phyloP scores from a whole-genome alignment of 2,797 vertebrate species.

The Silurus aristotelis region DNA sequence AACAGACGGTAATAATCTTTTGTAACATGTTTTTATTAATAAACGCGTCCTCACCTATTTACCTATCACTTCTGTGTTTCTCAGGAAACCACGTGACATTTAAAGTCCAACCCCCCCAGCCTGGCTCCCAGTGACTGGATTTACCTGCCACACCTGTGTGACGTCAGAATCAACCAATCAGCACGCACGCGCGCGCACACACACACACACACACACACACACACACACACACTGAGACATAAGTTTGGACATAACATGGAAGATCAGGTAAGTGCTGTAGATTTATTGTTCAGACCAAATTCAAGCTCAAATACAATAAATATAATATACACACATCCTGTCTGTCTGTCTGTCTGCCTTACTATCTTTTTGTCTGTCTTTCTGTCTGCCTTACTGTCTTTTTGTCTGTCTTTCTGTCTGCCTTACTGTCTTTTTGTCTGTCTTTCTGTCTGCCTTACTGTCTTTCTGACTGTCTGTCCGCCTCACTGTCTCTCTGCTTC shows the following conservation, averaged over 20 bases:
- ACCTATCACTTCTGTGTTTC: too few relatives aligned
- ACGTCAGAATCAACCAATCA: slow-evolving; percentile 8
- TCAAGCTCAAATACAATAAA: not conserved
- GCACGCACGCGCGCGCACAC: not conserved
- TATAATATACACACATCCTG: not conserved
- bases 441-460: not conserved
- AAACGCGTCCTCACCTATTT: too few relatives aligned
- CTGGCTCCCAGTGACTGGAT: not conserved
- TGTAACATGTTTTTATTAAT: not conserved
- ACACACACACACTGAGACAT: not conserved
- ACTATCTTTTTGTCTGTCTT: too few relatives aligned
- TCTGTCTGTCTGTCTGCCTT: too few relatives aligned
- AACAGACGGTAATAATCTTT: not conserved
- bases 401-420: not conserved
- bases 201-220: not conserved
- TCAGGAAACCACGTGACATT: not conserved
- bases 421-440: too few relatives aligned
- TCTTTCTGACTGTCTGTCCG: not conserved
- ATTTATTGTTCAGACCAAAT: not conserved
- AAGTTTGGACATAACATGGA: not conserved
- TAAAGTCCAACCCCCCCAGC: not conserved
- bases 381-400: not conserved
- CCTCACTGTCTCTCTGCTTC: not conserved
- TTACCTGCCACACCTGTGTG: slow-evolving; percentile 17
- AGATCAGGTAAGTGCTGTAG: not conserved